Evolutionary conservation across 2,888 invertebrate genomes (phyloP).

Genomic region (Nasonovia ribisnigri): DNA sequence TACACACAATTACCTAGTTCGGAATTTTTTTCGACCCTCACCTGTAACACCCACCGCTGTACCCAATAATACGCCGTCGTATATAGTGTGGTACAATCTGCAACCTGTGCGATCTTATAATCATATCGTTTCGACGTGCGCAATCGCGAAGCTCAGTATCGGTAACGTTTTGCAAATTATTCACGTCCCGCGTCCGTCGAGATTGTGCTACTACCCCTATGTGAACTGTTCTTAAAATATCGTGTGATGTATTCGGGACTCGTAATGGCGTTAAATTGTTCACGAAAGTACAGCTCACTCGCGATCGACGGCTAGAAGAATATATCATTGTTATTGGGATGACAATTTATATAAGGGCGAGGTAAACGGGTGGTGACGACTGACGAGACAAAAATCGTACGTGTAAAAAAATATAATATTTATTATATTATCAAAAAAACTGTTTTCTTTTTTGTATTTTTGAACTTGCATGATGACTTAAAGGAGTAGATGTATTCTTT

Average conservation of each 20-base stretch:
- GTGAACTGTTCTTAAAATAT: background rate
- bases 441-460: too few species aligned
- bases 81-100: background rate
- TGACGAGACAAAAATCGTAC: background rate
- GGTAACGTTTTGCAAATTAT: background rate
- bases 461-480: too few species aligned
- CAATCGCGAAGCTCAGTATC: background rate
- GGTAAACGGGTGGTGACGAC: background rate
- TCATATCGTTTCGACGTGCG: background rate
- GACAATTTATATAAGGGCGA: background rate
- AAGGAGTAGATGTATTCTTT: too few species aligned
- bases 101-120: background rate
- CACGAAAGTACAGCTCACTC: background rate
- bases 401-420: too few species aligned
- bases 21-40: background rate
- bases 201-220: background rate
- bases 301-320: background rate
- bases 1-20: background rate
- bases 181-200: slow-evolving; percentile 31
- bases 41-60: background rate
- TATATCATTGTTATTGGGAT: background rate
- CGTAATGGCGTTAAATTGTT: background rate
- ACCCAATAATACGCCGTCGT: background rate
- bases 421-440: too few species aligned
- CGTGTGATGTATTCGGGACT: background rate